Evolutionary conservation across 2,888 invertebrate species (phyloP).

Genomic region (Prosopocoilus inquinatus): DNA sequence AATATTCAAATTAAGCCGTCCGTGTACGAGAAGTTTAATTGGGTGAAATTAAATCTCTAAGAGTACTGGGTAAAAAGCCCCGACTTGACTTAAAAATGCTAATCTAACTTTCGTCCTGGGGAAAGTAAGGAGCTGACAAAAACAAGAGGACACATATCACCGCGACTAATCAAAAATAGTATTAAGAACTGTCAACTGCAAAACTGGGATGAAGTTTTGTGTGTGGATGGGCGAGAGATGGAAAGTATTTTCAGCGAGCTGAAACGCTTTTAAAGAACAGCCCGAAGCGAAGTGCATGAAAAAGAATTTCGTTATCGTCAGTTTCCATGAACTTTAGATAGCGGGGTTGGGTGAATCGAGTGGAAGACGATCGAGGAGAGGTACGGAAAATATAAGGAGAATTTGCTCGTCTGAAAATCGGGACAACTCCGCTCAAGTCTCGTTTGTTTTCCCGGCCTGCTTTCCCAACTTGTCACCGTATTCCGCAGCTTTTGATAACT

Average conservation of each 20-base stretch:
- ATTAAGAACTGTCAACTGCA: slow-evolving; percentile 24
- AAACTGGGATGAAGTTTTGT: slow-evolving; percentile 21
- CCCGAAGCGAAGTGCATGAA: slow-evolving; percentile 30
- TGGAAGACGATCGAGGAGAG: slow-evolving; percentile 1
- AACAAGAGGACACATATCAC: slow-evolving; percentile 13
- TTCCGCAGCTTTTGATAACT: slow-evolving; percentile 10
- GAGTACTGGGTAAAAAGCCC: too few species aligned
- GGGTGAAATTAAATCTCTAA: too few species aligned
- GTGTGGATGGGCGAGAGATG: slow-evolving; percentile 23
- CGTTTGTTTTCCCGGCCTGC: slow-evolving; percentile 11
- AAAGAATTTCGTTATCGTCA: slow-evolving; percentile 42
- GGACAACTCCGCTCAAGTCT: slow-evolving; percentile 12
- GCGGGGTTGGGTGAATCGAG: slow-evolving; percentile 2
- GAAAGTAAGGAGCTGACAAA: slow-evolving; percentile 9
- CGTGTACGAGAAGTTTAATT: neutral
- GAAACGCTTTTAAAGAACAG: slow-evolving; percentile 38
- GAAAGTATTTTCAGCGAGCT: slow-evolving; percentile 30
- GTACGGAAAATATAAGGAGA: slow-evolving; percentile 3
- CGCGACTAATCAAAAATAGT: slow-evolving; percentile 25
- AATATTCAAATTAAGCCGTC: neutral
- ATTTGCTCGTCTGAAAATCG: slow-evolving; percentile 8
- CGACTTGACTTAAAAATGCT: too few species aligned
- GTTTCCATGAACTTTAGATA: slow-evolving; percentile 34
- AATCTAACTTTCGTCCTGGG: too few species aligned
- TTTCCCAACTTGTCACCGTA: slow-evolving; percentile 11